Percentiles rank a stretch among this genome's conserved stretches.
These are phyloP conservation scores for Bibio marci DNA, from an alignment of 2,888 invertebrate genomes.

Conservation along the genomic window DNA sequence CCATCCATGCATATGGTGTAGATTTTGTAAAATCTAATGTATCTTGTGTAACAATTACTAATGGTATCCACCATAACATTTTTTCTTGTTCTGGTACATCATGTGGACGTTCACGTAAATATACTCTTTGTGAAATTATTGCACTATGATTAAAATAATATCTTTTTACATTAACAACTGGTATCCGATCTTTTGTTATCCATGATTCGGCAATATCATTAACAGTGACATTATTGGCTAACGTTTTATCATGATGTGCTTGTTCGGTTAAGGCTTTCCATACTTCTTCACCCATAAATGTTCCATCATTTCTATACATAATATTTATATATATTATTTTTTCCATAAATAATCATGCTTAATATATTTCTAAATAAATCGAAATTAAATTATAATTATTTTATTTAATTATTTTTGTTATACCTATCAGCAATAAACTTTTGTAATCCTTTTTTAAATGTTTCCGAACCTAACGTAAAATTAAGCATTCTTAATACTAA, in stretches of 20 bases:
- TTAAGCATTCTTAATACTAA: slow-evolving; percentile 80
- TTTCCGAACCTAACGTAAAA: slow-evolving; percentile 58
- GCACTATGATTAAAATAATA: slow-evolving; percentile 47
- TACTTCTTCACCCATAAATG: slow-evolving; percentile 63
- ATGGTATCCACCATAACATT: slow-evolving; percentile 58
- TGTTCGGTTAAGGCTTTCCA: slow-evolving; percentile 57
- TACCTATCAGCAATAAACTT: slow-evolving; percentile 48
- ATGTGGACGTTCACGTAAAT: slow-evolving; percentile 53
- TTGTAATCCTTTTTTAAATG: slow-evolving; percentile 56
- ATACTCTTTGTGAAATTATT: slow-evolving; percentile 42
- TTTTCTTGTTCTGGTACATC: slow-evolving; percentile 52
- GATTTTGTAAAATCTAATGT: slow-evolving; percentile 39
- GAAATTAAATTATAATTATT: not conserved
- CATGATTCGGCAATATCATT: slow-evolving; percentile 60
- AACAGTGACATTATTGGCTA: slow-evolving; percentile 37
- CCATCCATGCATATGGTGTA: slow-evolving; percentile 45
- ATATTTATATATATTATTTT: slow-evolving; percentile 51
- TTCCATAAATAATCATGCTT: not conserved
- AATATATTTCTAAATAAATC: slow-evolving; percentile 1
- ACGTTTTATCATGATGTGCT: slow-evolving; percentile 39
- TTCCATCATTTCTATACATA: slow-evolving; percentile 23
- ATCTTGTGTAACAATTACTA: slow-evolving; percentile 42
- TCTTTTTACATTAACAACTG: slow-evolving; percentile 51
- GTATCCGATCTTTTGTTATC: slow-evolving; percentile 66
- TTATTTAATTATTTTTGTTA: slow-evolving; percentile 7